Percentiles rank a stretch among this genome's conserved stretches.
These are phyloP conservation scores for Grus americana DNA, from an alignment of 2,113 vertebrate species.

Conservation along the genomic window DNA sequence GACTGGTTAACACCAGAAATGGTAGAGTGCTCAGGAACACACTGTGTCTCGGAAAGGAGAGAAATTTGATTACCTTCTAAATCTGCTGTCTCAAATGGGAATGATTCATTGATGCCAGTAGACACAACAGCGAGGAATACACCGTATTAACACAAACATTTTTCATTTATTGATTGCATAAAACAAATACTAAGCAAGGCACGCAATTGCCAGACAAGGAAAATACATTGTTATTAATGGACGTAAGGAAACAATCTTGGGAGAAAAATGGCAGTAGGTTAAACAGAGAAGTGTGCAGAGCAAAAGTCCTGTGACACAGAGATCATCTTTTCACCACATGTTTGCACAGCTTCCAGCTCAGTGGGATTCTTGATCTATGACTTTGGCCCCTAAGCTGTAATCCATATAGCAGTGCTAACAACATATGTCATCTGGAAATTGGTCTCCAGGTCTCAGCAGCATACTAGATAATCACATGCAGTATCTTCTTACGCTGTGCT, in stretches of 20 bases:
- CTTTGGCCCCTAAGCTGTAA: not conserved
- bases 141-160: not conserved
- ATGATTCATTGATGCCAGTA: not conserved
- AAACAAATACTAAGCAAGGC: not conserved
- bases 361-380: not conserved
- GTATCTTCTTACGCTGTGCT: not conserved
- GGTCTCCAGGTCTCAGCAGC: not conserved
- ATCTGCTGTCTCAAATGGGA: not conserved
- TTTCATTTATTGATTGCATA: not conserved
- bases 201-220: not conserved
- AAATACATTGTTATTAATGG: not conserved
- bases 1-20: not conserved
- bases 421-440: conserved; percentile 15
- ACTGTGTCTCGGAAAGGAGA: not conserved
- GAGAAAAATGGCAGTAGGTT: not conserved
- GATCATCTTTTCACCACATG: not conserved
- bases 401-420: not conserved
- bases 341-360: not conserved
- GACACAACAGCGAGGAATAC: not conserved
- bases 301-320: not conserved
- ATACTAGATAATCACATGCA: not conserved
- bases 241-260: not conserved
- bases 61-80: not conserved
- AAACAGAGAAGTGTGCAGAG: not conserved
- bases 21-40: not conserved